These are phyloP conservation scores for Diplogasteroides magnus DNA, from an alignment of 1,140 invertebrate species.

Conservation along the genomic window DNA sequence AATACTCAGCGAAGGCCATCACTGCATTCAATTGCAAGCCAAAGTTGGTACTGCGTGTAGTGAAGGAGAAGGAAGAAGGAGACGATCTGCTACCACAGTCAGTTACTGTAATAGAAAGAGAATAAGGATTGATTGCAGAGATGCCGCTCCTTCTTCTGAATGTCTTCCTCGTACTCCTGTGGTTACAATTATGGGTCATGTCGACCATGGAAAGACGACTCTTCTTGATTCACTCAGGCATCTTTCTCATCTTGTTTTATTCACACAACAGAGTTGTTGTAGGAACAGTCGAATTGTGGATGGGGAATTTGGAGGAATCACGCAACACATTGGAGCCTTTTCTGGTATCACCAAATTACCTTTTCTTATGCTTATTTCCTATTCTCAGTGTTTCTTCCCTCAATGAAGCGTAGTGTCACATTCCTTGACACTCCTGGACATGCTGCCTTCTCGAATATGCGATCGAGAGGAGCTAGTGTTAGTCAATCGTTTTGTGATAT, in stretches of 20 bases:
- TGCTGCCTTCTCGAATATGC: conserved; percentile 87
- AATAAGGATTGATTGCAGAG: conserved; percentile 5
- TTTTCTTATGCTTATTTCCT: conserved; percentile 9
- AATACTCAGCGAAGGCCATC: conserved; percentile 23
- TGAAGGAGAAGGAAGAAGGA: conserved; percentile 17
- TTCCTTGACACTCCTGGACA: conserved; percentile 99
- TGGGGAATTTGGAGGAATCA: conserved; percentile 96
- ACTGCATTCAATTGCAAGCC: conserved; percentile 23
- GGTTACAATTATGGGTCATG: conserved; percentile 97
- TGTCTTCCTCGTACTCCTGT: conserved; percentile 57
- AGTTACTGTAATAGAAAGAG: not conserved
- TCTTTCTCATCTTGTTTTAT: not conserved
- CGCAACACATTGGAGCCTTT: conserved; percentile 98
- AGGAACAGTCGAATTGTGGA: conserved; percentile 78
- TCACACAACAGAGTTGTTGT: not conserved
- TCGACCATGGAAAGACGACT: conserved; percentile 98
- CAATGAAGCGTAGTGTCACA: conserved; percentile 71
- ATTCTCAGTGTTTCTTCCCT: conserved; percentile 64
- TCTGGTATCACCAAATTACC: conserved; percentile 60
- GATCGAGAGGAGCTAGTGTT: conserved; percentile 56
- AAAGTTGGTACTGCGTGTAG: conserved; percentile 22
- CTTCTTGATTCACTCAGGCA: conserved; percentile 74
- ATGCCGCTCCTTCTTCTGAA: conserved; percentile 10
- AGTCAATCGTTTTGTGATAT: conserved; percentile 58
- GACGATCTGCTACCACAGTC: conserved; percentile 31